Base-by-base conservation (phyloP, 2,113 vertebrate species). In the Oreotrochilus melanogaster region DNA sequence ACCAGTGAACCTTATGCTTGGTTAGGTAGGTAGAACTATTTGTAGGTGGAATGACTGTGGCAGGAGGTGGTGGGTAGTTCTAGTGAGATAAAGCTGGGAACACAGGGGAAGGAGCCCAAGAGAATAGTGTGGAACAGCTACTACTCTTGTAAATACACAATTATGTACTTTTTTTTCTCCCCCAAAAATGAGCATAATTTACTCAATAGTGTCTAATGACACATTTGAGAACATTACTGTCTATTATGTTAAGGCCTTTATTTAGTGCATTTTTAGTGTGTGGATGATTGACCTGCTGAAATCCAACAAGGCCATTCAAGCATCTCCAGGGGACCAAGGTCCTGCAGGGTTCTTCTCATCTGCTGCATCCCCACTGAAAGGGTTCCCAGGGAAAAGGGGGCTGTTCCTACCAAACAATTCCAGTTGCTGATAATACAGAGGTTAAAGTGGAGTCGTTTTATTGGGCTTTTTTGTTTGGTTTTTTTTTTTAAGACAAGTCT, bases 191-290 rank as follows among this genome's bases (percentile, higher is more conserved):
- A 82, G 39, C 84, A 79, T 96, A 17, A 78, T 95, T 97, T 93
- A 79, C 87, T 94, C 75, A 67, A 58, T 82, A 87, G 60, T 74
- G 54, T 82, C 58, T 92, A 66, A 88, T 88, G 88, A 56, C 48
- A 95, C 43, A 64, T 89, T 95, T 69, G 95, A 96, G 95, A 87
- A 76, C 54, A 45, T 92, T 86, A 61, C 66, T 71, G 54, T 33
- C 74, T 94, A 10, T 93, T 90, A 95, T 81, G 39, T 76, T 75
- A 91, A 71, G 31, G 43, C 18, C 16, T 27, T 25, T 30, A 45
- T 33, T 82, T 87, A 43, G 45, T 39, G 21, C 88, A 61, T 69
- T 92, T 96, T 81, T 71, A 48, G 33, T 66, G 85, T 89, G 64
- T 88, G 54, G 91, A 54, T 89, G 56, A 72, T 18, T 97, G 89